Conservation (phyloP, 2,888 invertebrate genomes). For the Amblyjoppa proteus region DNA sequence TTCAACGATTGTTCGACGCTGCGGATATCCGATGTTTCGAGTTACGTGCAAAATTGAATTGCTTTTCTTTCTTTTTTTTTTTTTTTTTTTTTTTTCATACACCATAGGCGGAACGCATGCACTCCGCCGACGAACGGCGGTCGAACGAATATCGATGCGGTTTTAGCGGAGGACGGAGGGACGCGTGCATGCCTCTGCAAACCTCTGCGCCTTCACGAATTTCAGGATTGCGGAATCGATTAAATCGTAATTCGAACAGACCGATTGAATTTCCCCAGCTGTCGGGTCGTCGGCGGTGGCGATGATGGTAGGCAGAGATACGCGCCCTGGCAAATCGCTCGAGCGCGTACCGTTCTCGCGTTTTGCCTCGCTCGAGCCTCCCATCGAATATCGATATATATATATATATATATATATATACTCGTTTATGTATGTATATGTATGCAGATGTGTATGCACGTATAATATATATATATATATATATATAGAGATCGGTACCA, state of each 20-base stretch:
- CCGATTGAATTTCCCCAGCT: constrained; percentile 43
- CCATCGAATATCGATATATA: constrained; percentile 6
- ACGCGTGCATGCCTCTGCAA: neutral
- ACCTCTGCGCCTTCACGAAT: constrained; percentile 13
- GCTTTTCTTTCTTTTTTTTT: neutral
- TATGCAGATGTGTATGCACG: neutral
- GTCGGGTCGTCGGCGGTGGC: constrained; percentile 11
- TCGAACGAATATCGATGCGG: neutral
- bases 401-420: neutral
- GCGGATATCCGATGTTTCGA: neutral
- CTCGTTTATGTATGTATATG: neutral
- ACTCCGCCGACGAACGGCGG: constrained; percentile 5
- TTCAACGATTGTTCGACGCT: neutral
- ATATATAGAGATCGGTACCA: constrained; percentile 1
- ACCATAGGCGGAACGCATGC: neutral
- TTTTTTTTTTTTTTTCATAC: neutral
- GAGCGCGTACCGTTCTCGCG: constrained; percentile 14
- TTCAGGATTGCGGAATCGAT: constrained; percentile 38
- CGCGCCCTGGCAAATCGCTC: constrained; percentile 15
- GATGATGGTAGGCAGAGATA: constrained; percentile 22
- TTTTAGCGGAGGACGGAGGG: neutral
- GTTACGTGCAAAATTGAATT: neutral
- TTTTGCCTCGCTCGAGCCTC: constrained; percentile 28
- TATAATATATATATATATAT: neutral
- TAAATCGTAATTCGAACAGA: constrained; percentile 47